phyloP scores from a whole-genome alignment of 1,140 invertebrate species.

The Drosophila littoralis region DNA sequence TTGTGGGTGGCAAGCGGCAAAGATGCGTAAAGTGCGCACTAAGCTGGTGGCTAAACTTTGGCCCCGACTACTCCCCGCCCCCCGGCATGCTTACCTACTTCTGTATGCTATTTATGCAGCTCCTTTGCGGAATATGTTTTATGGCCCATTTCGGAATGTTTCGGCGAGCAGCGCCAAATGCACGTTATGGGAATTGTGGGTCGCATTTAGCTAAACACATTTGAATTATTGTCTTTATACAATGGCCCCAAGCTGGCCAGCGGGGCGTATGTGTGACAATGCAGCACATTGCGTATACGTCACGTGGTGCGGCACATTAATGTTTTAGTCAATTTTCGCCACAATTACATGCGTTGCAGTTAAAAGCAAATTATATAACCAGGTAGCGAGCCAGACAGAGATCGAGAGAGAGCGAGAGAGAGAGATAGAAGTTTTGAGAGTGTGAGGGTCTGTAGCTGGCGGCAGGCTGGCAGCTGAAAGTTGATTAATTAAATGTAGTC shows the following conservation, averaged over 20 bases:
- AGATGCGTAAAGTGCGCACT: conserved; percentile 1
- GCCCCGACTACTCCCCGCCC: neutral
- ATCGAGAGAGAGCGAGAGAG: neutral
- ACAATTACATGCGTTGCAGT: neutral
- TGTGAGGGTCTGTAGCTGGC: neutral
- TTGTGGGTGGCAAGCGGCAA: neutral
- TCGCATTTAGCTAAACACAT: conserved; percentile 53
- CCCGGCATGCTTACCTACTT: neutral
- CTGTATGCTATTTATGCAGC: conserved; percentile 12
- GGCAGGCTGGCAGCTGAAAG: neutral
- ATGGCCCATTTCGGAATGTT: conserved; percentile 56
- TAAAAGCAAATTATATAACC: conserved; percentile 10
- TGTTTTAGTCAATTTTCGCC: neutral
- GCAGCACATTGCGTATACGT: conserved; percentile 29
- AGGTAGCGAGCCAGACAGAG: neutral
- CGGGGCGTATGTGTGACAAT: conserved; percentile 9
- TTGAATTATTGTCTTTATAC: conserved; percentile 44
- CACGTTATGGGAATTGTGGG: conserved; percentile 61
- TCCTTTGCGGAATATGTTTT: conserved; percentile 41
- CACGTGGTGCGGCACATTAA: neutral
- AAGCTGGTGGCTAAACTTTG: neutral
- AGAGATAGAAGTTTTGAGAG: neutral
- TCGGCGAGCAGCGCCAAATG: conserved; percentile 45
- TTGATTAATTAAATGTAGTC: conserved; percentile 42
- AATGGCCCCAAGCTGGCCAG: neutral